These are phyloP conservation scores for Aleadryas rufinucha DNA, from an alignment of 2,113 vertebrate species.

Conservation along the genomic window DNA sequence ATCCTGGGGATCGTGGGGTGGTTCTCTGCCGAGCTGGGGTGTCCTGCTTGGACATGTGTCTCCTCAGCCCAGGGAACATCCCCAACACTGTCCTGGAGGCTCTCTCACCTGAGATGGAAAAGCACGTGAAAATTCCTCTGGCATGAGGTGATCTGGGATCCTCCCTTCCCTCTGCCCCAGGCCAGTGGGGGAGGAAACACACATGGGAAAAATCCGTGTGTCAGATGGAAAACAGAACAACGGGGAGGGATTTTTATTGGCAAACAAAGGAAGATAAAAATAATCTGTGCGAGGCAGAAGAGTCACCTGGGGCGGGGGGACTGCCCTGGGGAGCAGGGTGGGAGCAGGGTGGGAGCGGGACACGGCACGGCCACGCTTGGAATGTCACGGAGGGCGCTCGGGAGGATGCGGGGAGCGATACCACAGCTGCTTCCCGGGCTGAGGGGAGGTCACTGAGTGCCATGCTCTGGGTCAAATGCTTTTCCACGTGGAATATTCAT, in stretches of 20 bases:
- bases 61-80: neutral
- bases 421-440: neutral
- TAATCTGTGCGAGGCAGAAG: conserved; percentile 14
- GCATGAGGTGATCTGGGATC: neutral
- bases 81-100: neutral
- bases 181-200: neutral
- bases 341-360: conserved; percentile 32
- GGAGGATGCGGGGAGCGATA: neutral
- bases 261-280: conserved; percentile 50
- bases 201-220: neutral
- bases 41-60: rapidly evolving
- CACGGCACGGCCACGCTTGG: neutral
- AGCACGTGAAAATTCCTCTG: neutral
- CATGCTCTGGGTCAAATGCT: neutral
- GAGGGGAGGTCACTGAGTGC: neutral
- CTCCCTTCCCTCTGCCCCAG: neutral
- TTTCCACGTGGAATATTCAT: neutral
- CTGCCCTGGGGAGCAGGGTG: conserved; percentile 18
- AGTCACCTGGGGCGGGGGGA: neutral
- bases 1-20: rapidly evolving
- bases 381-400: neutral
- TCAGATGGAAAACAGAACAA: conserved; percentile 15
- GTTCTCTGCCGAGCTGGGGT: neutral
- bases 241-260: neutral
- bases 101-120: neutral